These are phyloP conservation scores for Phalangium opilio DNA, from an alignment of 2,888 invertebrate species.

Conservation along the genomic window DNA sequence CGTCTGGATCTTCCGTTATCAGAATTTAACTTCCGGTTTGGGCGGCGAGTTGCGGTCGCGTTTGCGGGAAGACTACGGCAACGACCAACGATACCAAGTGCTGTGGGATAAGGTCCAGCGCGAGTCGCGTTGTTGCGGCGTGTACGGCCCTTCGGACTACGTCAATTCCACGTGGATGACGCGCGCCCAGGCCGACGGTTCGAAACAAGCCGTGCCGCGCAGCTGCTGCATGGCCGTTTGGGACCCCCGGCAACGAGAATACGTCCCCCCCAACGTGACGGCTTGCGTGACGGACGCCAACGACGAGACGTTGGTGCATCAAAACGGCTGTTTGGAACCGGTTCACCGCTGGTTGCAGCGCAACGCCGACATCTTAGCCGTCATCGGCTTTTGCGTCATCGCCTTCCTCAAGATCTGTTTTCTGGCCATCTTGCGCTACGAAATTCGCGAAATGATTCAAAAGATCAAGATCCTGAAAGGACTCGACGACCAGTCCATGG, in stretches of 20 bases:
- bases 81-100: conserved; percentile 44
- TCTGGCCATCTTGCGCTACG: conserved; percentile 67
- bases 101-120: conserved; percentile 41
- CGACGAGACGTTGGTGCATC: conserved; percentile 7
- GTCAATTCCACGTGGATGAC: conserved; percentile 19
- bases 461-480: conserved; percentile 64
- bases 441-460: conserved; percentile 80
- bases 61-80: conserved; percentile 51
- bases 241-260: conserved; percentile 32
- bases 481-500: conserved; percentile 38
- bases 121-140: conserved; percentile 53
- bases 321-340: conserved; percentile 52
- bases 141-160: conserved; percentile 42
- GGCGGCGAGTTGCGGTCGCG: conserved; percentile 48
- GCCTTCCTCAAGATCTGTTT: conserved; percentile 78
- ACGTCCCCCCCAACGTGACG: conserved; percentile 8
- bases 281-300: conserved; percentile 12
- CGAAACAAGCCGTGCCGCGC: conserved; percentile 15
- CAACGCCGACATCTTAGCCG: conserved; percentile 58
- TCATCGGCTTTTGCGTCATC: conserved; percentile 71
- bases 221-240: conserved; percentile 30
- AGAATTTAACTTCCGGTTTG: conserved; percentile 55
- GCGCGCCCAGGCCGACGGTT: conserved; percentile 6
- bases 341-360: conserved; percentile 56
- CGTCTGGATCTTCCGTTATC: conserved; percentile 67